These are phyloP conservation scores for Drosophila cardini DNA, from an alignment of 1,140 invertebrate genomes.

Conservation along the genomic window DNA sequence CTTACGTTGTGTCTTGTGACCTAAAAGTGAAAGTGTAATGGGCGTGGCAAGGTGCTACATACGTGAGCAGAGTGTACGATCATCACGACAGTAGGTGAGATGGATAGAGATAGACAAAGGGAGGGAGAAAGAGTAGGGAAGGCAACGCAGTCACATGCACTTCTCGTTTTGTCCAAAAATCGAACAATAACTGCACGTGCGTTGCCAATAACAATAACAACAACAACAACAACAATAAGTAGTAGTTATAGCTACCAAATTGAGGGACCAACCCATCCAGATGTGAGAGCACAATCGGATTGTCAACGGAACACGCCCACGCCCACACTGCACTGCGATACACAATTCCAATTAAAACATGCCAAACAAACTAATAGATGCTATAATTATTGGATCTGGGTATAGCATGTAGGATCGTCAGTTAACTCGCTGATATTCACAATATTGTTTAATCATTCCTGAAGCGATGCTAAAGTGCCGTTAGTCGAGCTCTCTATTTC, in stretches of 20 bases:
- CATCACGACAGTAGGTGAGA: not conserved
- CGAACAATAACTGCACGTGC: conserved; percentile 53
- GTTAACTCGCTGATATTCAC: not conserved
- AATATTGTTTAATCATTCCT: not conserved
- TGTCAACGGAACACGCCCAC: conserved; percentile 55
- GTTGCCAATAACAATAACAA: conserved; percentile 30
- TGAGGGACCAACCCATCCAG: conserved; percentile 14
- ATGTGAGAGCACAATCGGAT: conserved; percentile 32
- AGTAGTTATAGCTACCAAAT: conserved; percentile 2
- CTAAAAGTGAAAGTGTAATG: conserved; percentile 37
- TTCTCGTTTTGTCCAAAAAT: conserved; percentile 25
- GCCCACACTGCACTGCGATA: conserved; percentile 44
- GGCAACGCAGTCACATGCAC: conserved; percentile 7
- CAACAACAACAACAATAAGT: conserved; percentile 6
- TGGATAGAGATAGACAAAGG: no score
- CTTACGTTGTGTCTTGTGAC: not conserved
- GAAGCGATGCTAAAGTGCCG: conserved; percentile 15
- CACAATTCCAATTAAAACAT: conserved; percentile 19
- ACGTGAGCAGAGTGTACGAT: conserved; percentile 21
- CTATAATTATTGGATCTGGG: conserved; percentile 41
- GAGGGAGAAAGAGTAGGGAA: no score
- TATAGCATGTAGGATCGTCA: conserved; percentile 11
- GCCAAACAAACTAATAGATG: conserved; percentile 21
- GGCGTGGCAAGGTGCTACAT: conserved; percentile 19
- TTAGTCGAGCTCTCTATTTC: conserved; percentile 30